A percentile compares a stretch with the other conserved stretches of the same genome.
Evolutionary conservation across 2,888 invertebrate species (phyloP).

Genomic region (Athalia rosae): DNA sequence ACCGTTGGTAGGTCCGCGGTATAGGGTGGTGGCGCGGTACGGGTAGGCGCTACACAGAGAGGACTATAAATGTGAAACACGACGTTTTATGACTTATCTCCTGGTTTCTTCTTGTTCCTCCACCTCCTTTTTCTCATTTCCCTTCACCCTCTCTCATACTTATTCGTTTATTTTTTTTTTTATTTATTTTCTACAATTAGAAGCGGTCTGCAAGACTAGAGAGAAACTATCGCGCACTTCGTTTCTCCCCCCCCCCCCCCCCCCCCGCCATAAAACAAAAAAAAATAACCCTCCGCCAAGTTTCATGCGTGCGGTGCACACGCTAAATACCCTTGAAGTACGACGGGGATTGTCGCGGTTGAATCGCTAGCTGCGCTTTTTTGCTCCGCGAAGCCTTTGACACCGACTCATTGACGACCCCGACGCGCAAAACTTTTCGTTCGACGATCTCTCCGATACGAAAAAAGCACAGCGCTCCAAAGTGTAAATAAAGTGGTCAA

Average conservation of each 20-base stretch:
- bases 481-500: too few species aligned
- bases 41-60: too few species aligned
- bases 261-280: slow-evolving; percentile 25
- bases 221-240: slow-evolving; percentile 21
- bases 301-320: neutral
- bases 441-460: neutral
- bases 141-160: slow-evolving; percentile 33
- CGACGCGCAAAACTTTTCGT: too few species aligned
- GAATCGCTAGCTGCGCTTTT: slow-evolving; percentile 18
- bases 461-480: neutral
- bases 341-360: slow-evolving; percentile 25
- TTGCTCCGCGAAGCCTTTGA: slow-evolving; percentile 28
- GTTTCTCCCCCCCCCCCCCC: too few species aligned
- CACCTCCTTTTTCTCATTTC: slow-evolving; percentile 26
- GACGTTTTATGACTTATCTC: slow-evolving; percentile 39
- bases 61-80: slow-evolving; percentile 37
- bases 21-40: neutral
- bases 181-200: slow-evolving; percentile 31
- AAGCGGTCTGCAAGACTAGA: slow-evolving; percentile 27
- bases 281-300: neutral
- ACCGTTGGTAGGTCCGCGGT: slow-evolving; percentile 18
- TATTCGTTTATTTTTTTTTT: slow-evolving; percentile 21
- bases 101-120: slow-evolving; percentile 34
- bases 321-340: slow-evolving; percentile 9
- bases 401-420: slow-evolving; percentile 14